Percentiles rank a stretch among this genome's conserved stretches.
Conservation (phyloP, 2,888 invertebrate species). For the Acholoe squamosa region DNA sequence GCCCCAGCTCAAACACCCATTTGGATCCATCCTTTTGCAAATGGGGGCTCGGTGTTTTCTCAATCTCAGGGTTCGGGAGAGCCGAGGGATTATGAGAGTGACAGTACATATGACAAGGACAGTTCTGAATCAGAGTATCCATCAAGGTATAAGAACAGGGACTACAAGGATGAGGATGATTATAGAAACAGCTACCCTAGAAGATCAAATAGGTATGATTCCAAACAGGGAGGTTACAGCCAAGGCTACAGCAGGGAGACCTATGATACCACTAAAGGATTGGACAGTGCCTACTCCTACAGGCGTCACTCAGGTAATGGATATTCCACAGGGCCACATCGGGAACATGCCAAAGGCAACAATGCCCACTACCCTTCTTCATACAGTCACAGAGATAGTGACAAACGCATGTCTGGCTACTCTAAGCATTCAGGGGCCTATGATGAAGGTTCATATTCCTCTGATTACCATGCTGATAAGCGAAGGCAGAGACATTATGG, state of each 20-base stretch:
- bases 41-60: not conserved
- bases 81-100: not conserved
- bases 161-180: not conserved
- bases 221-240: not conserved
- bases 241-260: not conserved
- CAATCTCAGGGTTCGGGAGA: not conserved
- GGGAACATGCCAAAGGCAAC: not conserved
- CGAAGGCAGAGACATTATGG: too few relatives aligned
- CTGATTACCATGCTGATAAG: too few relatives aligned
- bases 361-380: not conserved
- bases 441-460: too few relatives aligned
- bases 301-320: not conserved
- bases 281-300: not conserved
- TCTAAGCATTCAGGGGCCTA: too few relatives aligned
- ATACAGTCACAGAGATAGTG: too few relatives aligned
- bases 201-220: not conserved
- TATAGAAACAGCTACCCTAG: not conserved
- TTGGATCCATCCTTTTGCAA: constrained; percentile 55
- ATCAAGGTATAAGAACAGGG: not conserved
- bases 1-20: not conserved
- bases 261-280: not conserved
- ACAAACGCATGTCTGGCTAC: too few relatives aligned
- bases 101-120: not conserved
- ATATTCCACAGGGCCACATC: not conserved
- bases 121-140: not conserved